Evolutionary conservation across 2,797 vertebrate species (phyloP).

Genomic region (Pseudochaenichthys georgianus): DNA sequence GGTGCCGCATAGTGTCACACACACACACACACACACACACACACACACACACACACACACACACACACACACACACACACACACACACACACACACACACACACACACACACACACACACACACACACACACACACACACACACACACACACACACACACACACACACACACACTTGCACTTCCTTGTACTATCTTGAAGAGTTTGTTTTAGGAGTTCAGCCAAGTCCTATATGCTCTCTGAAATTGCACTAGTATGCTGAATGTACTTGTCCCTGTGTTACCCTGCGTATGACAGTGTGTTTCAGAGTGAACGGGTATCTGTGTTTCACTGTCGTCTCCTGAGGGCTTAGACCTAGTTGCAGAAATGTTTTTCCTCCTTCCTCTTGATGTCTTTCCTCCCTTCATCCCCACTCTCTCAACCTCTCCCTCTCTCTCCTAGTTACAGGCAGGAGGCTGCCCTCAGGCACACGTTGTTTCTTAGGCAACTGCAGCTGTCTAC

Average conservation of each 20-base stretch:
- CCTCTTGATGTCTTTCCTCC: conserved; percentile 11
- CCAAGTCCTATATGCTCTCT: background rate
- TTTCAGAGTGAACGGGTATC: conserved; percentile 32
- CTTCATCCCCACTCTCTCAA: background rate
- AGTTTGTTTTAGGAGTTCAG: background rate
- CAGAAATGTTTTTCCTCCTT: conserved; percentile 23
- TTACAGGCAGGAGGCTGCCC: conserved; percentile 37
- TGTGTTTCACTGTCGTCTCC: conserved; percentile 27
- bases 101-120: background rate
- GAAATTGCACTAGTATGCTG: background rate
- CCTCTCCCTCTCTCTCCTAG: background rate
- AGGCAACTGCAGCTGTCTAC: conserved; percentile 50
- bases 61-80: too few relatives aligned
- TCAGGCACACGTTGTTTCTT: conserved; percentile 44
- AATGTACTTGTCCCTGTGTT: conserved; percentile 32
- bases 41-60: background rate
- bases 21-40: background rate
- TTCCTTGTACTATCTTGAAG: background rate
- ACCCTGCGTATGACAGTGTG: conserved; percentile 13
- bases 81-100: background rate
- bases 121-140: background rate
- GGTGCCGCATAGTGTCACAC: background rate
- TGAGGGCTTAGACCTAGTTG: conserved; percentile 30
- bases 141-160: too few relatives aligned
- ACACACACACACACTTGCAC: too few relatives aligned